phyloP scores from a whole-genome alignment of 2,113 vertebrate species.

The Glaucomys volans region DNA sequence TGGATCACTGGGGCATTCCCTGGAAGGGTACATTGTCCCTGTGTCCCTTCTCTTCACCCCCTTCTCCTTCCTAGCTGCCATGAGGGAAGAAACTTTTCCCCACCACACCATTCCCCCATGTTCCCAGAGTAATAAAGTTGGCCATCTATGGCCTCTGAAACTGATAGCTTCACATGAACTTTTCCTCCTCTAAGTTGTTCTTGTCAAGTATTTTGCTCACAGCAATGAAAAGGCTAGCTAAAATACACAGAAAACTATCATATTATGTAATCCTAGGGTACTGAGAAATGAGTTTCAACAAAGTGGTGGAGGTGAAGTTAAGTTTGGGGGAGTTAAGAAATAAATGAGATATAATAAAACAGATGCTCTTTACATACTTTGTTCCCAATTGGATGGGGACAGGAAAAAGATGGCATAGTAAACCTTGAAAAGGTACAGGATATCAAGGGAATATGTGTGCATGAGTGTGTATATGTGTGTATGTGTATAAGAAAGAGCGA shows the following conservation, averaged over 20 bases:
- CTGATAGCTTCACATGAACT: too few relatives aligned
- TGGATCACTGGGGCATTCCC: too few relatives aligned
- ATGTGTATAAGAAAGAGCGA: background rate
- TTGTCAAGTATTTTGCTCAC: too few relatives aligned
- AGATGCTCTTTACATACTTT: background rate
- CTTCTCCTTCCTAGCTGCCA: too few relatives aligned
- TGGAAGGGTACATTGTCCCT: too few relatives aligned
- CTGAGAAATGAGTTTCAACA: background rate
- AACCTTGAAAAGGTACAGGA: background rate
- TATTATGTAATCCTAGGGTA: background rate
- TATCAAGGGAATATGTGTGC: background rate
- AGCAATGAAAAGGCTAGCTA: too few relatives aligned
- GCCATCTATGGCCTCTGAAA: too few relatives aligned
- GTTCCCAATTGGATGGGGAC: background rate
- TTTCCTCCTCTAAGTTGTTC: too few relatives aligned
- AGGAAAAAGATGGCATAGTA: background rate
- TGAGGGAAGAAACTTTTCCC: too few relatives aligned
- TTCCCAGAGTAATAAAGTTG: too few relatives aligned
- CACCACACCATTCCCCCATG: too few relatives aligned
- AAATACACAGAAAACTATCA: background rate
- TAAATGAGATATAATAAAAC: background rate
- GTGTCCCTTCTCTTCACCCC: too few relatives aligned
- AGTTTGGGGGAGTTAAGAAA: background rate
- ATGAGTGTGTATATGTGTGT: background rate
- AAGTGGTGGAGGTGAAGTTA: background rate